phyloP scores from a whole-genome alignment of 2,797 vertebrate genomes.

The Stomatorhinus walkeri region DNA sequence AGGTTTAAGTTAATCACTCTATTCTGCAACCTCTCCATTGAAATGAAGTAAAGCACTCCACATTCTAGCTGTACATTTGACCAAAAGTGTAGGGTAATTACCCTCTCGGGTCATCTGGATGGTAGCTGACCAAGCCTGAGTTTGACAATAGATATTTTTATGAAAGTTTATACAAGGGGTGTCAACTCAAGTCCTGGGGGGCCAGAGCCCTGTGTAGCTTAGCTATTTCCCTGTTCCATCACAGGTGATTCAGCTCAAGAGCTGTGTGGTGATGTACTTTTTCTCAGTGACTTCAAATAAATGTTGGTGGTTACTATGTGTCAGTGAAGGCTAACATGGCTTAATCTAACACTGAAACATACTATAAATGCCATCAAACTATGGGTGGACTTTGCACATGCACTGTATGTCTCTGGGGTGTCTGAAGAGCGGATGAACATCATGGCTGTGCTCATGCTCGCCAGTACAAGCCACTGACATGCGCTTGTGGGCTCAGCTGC shows the following conservation, averaged over 20 bases:
- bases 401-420: neutral
- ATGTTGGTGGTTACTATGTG: neutral
- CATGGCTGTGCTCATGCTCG: neutral
- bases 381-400: neutral
- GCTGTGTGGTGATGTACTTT: neutral
- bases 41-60: neutral
- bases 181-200: no score
- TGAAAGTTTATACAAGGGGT: neutral
- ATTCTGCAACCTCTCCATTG: neutral
- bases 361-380: neutral
- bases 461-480: neutral
- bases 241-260: no score
- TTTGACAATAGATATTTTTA: neutral
- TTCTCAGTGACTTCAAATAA: neutral
- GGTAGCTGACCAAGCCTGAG: neutral
- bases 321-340: neutral
- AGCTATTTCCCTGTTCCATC: no score
- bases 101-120: neutral
- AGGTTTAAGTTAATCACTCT: neutral
- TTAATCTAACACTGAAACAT: neutral
- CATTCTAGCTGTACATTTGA: neutral
- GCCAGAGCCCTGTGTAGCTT: no score
- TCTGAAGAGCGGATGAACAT: neutral
- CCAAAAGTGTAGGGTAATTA: neutral
- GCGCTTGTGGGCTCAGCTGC: neutral